Base-by-base conservation (phyloP, 2,888 invertebrate species). In the Cheilosia grossa region DNA sequence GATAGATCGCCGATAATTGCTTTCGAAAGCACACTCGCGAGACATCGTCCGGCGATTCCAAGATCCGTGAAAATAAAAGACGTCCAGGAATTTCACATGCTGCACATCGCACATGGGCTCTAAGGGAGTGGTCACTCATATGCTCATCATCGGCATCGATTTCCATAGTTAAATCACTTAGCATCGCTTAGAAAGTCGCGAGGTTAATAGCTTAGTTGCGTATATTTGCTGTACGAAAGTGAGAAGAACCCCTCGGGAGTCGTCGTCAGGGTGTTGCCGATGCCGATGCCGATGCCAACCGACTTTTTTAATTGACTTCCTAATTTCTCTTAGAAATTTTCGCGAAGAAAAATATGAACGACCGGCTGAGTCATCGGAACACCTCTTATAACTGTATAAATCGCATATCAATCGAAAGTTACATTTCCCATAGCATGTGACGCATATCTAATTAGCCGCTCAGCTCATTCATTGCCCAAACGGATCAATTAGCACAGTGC, bases 281-380 rank as follows among this genome's bases (percentile, higher is more conserved):
- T 27, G 6, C 6, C 37, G 13, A 6, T 27, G 6, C 1, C 37
- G 37, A 51, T 21, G 19, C 24, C 27, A 2, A 10, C 10, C 19
- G 21, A 37, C 10, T 33, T 21, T 37, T 51, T 64, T 13, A 59
- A 59, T 30, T 42, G 4, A 53, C 24, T 72, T 59, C 17, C 6
- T 4, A 63, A 53, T 74, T 74, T 74, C 74, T 56, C 74, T 64
- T 19, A 74, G 64, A 64, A 64, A 74, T 64, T 61, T 42, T 5
- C 58, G 17, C 49, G 51, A 27, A 6, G 2, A 7, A 47, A 47
- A 47, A 44, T 19, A n/a, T 33, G 24, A 27, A 49, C 37, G 40
- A 51, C 10, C 7, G 24, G 9, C n/a, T 47, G 58, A 58, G 24
- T 69, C 56, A 69, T 47, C 30, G 9, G 19, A 30, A n/a, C n/a